Evolutionary conservation across 2,797 vertebrate genomes (phyloP), one percentile per base, ranked within the genome.

Genomic region (Podargus strigoides): DNA sequence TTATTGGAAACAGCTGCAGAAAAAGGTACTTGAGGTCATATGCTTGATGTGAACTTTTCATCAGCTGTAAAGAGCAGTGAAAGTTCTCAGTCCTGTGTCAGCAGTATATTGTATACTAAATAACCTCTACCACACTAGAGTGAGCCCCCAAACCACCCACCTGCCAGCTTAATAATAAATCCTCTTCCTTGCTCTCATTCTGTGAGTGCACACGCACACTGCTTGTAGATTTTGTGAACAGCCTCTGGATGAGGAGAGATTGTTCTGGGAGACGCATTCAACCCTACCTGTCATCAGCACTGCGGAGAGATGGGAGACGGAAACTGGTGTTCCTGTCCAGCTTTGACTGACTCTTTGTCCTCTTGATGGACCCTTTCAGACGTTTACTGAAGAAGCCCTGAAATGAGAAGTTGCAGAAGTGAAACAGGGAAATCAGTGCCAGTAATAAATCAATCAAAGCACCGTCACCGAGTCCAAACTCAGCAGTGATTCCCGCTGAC

Each of bases 351-450:
- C 99, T 99, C 98, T 99, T 99, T 8, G 99, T 99, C 95, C 99
- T 98, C 97, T 99, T 99, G 97, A 99, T 99, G 94, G 99, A 99
- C 34, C 99, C 99, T 98, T 99, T 99, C 76, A 99, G 98, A 64
- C 99, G 98, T 96, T 99, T 99, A 92, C 99, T 99, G 98, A 99
- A 99, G 96, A 99, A 99, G 14, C 99, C 99, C 99, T 99, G 91
- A 69, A 97, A 97, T 5, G 53, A 96, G 93, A 98, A 95, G 60
- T 26, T 79, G 96, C 79, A 97, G 44, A 47, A 87, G 76, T 95
- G 86, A 97, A 89, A 69, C 4, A 26, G 32, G n/a, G 85, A 58
- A 83, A 62, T 3, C 12, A 34, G 27, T 44, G 60, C 14, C 66
- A 36, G 60, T 6, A 36, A 32, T 41, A 68, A 82, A 79, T 81